Conservation (phyloP, 23 tunicate species). For the Phallusia fumigata region DNA sequence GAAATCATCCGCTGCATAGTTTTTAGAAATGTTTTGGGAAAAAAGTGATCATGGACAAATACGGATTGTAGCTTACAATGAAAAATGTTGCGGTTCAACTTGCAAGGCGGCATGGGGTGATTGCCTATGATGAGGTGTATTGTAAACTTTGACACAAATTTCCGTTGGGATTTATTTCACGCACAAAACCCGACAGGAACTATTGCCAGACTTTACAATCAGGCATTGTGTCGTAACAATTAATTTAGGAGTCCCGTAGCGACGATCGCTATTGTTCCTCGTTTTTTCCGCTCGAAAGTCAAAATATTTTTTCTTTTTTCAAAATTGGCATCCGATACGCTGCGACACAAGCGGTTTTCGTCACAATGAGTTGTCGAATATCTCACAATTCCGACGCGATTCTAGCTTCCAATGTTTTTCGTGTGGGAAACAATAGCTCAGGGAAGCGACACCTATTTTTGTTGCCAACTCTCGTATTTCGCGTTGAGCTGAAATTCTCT, state of each 20-base stretch:
- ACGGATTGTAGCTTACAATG: no score
- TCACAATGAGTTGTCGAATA: background rate
- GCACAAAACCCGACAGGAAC: no score
- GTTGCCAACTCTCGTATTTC: background rate
- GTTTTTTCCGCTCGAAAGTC: constrained; percentile 9
- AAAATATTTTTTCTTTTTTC: background rate
- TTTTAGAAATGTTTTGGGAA: no score
- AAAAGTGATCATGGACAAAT: no score
- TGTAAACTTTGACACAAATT: no score
- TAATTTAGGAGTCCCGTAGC: background rate
- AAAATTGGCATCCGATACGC: background rate
- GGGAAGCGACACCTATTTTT: constrained; percentile 6
- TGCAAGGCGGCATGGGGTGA: no score
- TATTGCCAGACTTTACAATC: background rate
- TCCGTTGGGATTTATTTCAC: no score
- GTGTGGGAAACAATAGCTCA: background rate
- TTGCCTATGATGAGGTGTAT: no score
- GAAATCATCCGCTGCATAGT: no score
- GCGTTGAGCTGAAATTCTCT: constrained; percentile 3
- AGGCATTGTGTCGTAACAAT: background rate
- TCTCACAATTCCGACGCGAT: background rate
- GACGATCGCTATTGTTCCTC: background rate
- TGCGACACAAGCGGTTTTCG: background rate
- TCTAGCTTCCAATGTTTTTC: background rate
- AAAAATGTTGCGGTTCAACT: no score